phyloP scores from a whole-genome alignment of 2,888 invertebrate species.

The Lordiphosa fenestrarum region DNA sequence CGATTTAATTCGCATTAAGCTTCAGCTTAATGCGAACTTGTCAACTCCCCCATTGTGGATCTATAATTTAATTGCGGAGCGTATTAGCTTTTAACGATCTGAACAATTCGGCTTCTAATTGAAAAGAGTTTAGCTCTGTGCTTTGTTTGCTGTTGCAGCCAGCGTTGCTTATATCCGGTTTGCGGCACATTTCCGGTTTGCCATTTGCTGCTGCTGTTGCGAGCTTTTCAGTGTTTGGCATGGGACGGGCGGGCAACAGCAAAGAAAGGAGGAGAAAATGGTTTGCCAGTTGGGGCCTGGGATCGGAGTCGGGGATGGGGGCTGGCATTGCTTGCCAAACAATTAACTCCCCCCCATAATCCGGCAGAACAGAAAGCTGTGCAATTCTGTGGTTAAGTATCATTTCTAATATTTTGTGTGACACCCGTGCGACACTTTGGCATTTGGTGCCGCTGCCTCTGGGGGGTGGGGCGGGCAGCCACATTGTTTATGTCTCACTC shows the following conservation, averaged over 20 bases:
- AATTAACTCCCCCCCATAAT: constrained; percentile 46
- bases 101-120: constrained; percentile 37
- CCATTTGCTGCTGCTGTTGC: constrained; percentile 63
- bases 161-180: constrained; percentile 71
- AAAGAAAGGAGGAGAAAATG: constrained; percentile 18
- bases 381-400: constrained; percentile 76
- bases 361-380: constrained; percentile 48
- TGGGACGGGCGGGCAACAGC: constrained; percentile 36
- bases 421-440: constrained; percentile 74
- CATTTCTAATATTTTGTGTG: constrained; percentile 76
- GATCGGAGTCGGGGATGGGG: no score
- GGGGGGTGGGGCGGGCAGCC: constrained; percentile 24
- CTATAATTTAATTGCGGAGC: constrained; percentile 33
- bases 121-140: constrained; percentile 26
- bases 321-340: constrained; percentile 29
- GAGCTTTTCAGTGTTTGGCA: constrained; percentile 53
- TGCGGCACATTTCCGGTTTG: constrained; percentile 72
- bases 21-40: constrained; percentile 15
- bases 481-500: constrained; percentile 72
- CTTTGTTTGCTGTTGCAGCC: constrained; percentile 20
- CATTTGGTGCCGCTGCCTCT: constrained; percentile 41
- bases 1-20: constrained; percentile 45
- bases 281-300: constrained; percentile 4
- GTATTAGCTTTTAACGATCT: constrained; percentile 23
- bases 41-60: constrained; percentile 38